phyloP scores from a whole-genome alignment of 1,140 invertebrate species.

The Heterodera carotae region DNA sequence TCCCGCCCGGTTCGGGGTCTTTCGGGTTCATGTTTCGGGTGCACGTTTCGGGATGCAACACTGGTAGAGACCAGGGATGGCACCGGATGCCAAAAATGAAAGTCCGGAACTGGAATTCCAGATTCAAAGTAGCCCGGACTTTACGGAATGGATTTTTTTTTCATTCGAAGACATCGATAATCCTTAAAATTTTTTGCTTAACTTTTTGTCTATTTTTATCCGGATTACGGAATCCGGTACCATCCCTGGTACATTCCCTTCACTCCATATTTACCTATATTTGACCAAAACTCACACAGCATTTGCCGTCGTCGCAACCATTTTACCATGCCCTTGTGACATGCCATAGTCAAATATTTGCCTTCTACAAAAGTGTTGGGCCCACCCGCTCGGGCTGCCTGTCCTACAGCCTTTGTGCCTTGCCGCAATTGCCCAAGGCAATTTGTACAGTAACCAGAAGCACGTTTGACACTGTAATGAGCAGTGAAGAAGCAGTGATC shows the following conservation, averaged over 20 bases:
- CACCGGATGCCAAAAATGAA: too few relatives aligned
- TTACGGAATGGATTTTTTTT: too few relatives aligned
- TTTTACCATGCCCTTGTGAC: constrained; percentile 24
- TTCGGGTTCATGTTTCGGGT: too few relatives aligned
- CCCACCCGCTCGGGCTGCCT: constrained; percentile 17
- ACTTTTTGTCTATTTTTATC: constrained; percentile 7
- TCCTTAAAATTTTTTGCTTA: neutral
- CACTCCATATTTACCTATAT: neutral
- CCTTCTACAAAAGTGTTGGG: constrained; percentile 26
- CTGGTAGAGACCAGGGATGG: too few relatives aligned
- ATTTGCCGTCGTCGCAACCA: constrained; percentile 8
- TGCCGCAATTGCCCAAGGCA: constrained; percentile 4
- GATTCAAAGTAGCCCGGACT: too few relatives aligned
- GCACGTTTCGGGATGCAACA: too few relatives aligned
- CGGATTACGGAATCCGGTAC: too few relatives aligned
- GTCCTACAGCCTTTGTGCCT: constrained; percentile 32
- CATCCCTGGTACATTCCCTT: too few relatives aligned
- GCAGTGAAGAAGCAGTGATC: neutral
- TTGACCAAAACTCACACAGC: constrained; percentile 1
- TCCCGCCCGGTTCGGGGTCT: too few relatives aligned
- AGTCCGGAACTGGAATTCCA: too few relatives aligned
- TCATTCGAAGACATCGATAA: neutral
- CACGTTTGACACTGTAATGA: constrained; percentile 8
- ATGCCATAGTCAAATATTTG: constrained; percentile 32
- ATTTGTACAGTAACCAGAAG: constrained; percentile 13